These are phyloP conservation scores for Drosophila anomalipes DNA, from an alignment of 2,888 invertebrate genomes.

Conservation along the genomic window DNA sequence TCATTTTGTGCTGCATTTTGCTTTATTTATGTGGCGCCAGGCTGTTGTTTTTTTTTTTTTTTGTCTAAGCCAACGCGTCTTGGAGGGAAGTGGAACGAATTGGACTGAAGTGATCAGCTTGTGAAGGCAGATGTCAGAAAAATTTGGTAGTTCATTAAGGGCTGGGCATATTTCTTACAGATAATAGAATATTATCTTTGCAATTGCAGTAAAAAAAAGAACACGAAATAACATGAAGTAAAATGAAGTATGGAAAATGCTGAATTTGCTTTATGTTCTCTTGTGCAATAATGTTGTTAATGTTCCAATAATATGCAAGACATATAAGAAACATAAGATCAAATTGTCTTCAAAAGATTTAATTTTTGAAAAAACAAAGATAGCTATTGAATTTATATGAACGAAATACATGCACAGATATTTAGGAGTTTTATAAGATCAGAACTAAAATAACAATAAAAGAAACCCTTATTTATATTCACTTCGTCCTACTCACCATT, in stretches of 20 bases:
- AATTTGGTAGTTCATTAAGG: not conserved
- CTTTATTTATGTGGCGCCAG: constrained; percentile 80
- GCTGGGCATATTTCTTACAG: not conserved
- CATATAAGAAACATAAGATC: not conserved
- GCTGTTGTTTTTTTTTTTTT: constrained; percentile 54
- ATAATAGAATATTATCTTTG: not conserved
- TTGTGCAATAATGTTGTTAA: not conserved
- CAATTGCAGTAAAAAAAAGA: not conserved
- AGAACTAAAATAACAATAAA: not conserved
- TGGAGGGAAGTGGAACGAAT: not conserved
- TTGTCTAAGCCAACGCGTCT: constrained; percentile 14
- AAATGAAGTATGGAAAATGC: not conserved
- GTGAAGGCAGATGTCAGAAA: constrained; percentile 13
- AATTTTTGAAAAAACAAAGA: rapidly evolving
- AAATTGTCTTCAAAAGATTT: not conserved
- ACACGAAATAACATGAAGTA: too few species aligned
- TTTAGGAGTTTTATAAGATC: not conserved
- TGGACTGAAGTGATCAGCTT: constrained; percentile 30
- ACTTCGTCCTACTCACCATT: constrained; percentile 21
- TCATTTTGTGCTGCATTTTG: constrained; percentile 71
- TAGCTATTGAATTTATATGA: not conserved
- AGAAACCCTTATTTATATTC: not conserved
- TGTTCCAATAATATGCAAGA: not conserved
- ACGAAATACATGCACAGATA: not conserved
- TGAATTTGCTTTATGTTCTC: not conserved